Evolutionary conservation across 2,888 invertebrate genomes (phyloP), one percentile per base, ranked within the genome.

Genomic region (Congeria kusceri): DNA sequence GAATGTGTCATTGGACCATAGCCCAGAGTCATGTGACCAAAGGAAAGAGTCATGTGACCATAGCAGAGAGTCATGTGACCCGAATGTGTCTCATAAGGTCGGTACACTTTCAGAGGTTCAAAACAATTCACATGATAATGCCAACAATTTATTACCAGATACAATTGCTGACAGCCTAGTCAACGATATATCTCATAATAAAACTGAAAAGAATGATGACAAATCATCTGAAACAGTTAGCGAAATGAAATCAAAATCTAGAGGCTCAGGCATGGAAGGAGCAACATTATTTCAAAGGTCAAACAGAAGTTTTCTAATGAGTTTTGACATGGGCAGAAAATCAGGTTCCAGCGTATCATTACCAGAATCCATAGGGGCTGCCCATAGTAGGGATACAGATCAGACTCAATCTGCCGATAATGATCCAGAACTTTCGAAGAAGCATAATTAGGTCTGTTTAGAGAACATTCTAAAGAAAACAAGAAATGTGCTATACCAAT

Each of bases 231-330:
- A 39, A 1, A 39, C 9, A 7, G 11, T 13, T 1, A 39, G 9
- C 15, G 39, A 39, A 39, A 39, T 39, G 15, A 39, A 3, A 39
- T 3, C 15, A 39, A 15, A 39, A 39, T 39, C 39, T 13, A 39
- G 15, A 39, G 15, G 15, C 39, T 15, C 39, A 47, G 3, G n/a
- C 13, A 64, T 58, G 57, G 46, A 72, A 18, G 58, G 58, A 20
- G 57, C 62, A 20, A 61, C 46, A 44, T 25, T 74, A 29, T 66
- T 74, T 28, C 75, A 75, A 32, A 70, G 76, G 27, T 66, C 70
- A 11, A 58, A 59, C 0, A 59, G 53, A 46, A 57, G 65, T 57
- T 59, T 68, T 53, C 53, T 69, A 13, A 64, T 76, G 53, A 69
- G 58, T 69, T 69, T 76, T 63, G 58, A 53, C 13, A 29, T 58